Percentiles rank a stretch among this genome's conserved stretches.
Conservation (phyloP, 2,113 vertebrate genomes). For the Zosterops pallidus region DNA sequence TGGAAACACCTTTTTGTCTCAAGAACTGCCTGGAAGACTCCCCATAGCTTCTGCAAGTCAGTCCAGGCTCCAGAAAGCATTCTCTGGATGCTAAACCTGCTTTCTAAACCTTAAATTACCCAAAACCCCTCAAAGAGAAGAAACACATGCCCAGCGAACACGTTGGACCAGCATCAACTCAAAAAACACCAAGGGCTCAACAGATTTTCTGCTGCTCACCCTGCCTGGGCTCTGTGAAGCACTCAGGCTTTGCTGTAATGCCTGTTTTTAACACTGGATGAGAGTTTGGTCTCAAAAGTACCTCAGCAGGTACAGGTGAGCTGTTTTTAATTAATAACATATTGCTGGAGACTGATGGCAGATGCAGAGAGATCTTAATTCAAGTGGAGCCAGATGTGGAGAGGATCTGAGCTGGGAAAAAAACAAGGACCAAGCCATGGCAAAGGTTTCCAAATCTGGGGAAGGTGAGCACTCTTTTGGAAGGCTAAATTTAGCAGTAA, state of each 20-base stretch:
- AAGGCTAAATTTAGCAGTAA: conserved; percentile 21
- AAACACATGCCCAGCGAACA: not conserved
- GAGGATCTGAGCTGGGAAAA: not conserved
- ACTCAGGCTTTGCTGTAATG: not conserved
- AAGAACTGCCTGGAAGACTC: not conserved
- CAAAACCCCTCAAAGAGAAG: not conserved
- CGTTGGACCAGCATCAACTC: not conserved
- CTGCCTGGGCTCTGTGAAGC: not conserved
- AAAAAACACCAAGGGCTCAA: not conserved
- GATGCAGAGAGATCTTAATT: not conserved
- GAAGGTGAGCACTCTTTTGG: not conserved
- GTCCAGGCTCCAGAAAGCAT: not conserved
- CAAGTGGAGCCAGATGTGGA: not conserved
- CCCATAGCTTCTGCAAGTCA: not conserved
- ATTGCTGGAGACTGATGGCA: not conserved
- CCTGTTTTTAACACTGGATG: not conserved
- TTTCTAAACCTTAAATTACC: not conserved
- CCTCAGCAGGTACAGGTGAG: not conserved
- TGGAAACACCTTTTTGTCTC: not conserved
- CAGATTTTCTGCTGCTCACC: not conserved
- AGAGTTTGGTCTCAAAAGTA: not conserved
- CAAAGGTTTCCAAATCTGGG: not conserved
- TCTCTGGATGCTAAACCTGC: not conserved
- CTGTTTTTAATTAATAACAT: not conserved
- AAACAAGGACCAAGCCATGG: not conserved